Base-by-base conservation (phyloP, 2,797 vertebrate species). In the Gadopsis bispinosus region DNA sequence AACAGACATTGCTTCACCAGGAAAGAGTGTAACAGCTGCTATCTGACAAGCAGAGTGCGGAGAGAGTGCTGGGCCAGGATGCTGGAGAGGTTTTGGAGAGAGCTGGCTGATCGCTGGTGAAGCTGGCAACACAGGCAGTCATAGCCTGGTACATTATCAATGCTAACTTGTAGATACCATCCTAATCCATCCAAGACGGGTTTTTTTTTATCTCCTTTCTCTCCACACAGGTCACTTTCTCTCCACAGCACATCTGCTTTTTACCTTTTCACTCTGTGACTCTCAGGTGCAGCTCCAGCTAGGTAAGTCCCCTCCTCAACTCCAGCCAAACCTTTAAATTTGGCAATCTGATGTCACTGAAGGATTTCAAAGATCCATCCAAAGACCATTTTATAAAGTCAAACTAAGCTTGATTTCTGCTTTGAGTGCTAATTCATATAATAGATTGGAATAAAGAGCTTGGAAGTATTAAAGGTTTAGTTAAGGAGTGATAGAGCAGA, bases 11-110 rank as follows among this genome's bases (percentile, higher is more conserved):
- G 86, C 80, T 87, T 88, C 77, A 72, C 72, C 77, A 31, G 80
- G 79, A 90, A 81, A 79, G 80, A 89, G 87, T 17, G 81, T 43
- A 91, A 87, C 92, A 93, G 92, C 88, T 93, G 92, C 88, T 85
- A 74, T 84, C 88, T 91, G 86, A 90, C 87, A 83, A 90, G 89
- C 83, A 83, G 80, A 78, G 87, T 60, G 86, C 81, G 75, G 69
- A 79, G 81, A 79, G 76, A 78, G 83, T 61, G 83, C 69, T 82
- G 77, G 69, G 78, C 80, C 19, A 75, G 70, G 73, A 72, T 78
- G 83, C 41, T 35, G 62, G 39, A 65, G 83, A 83, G 66, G 75
- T 55, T 75, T 73, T 73, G 75, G 69, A 80, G 63, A 69, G 83
- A 81, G 75, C 65, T 79, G 77, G 73, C 59, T 75, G 84, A 83